These are phyloP conservation scores for Cordilura impudica DNA, from an alignment of 2,888 invertebrate species.

Conservation along the genomic window DNA sequence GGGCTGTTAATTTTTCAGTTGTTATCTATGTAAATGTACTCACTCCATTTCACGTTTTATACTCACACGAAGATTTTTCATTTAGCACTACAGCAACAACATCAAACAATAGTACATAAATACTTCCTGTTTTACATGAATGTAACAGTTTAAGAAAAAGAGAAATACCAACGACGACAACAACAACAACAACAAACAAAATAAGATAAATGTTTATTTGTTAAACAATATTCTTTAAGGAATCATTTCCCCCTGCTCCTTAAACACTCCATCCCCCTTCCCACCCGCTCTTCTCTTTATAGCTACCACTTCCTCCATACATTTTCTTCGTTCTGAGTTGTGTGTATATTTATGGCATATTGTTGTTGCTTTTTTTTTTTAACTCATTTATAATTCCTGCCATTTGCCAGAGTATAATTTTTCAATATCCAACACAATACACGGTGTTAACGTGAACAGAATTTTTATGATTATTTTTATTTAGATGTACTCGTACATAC, in stretches of 20 bases:
- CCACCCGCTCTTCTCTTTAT: too few relatives aligned
- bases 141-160: constrained; percentile 5
- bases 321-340: too few relatives aligned
- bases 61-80: not conserved
- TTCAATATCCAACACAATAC: constrained; percentile 56
- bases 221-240: constrained; percentile 25
- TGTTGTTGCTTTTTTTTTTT: constrained; percentile 15
- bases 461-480: constrained; percentile 35
- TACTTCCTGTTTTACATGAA: constrained; percentile 19
- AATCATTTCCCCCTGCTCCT: not conserved
- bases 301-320: not conserved
- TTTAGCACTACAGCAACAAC: not conserved
- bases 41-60: not conserved
- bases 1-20: not conserved
- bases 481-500: too few relatives aligned
- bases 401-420: constrained; percentile 60
- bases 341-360: not conserved
- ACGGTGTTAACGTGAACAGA: constrained; percentile 54
- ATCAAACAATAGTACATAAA: constrained; percentile 3
- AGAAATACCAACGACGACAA: constrained; percentile 13
- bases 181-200: not conserved
- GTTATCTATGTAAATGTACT: not conserved
- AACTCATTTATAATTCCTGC: constrained; percentile 60
- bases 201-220: constrained; percentile 26
- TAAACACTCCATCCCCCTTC: too few relatives aligned